Conservation (phyloP, 2,888 invertebrate species). For the Odontothrips loti region DNA sequence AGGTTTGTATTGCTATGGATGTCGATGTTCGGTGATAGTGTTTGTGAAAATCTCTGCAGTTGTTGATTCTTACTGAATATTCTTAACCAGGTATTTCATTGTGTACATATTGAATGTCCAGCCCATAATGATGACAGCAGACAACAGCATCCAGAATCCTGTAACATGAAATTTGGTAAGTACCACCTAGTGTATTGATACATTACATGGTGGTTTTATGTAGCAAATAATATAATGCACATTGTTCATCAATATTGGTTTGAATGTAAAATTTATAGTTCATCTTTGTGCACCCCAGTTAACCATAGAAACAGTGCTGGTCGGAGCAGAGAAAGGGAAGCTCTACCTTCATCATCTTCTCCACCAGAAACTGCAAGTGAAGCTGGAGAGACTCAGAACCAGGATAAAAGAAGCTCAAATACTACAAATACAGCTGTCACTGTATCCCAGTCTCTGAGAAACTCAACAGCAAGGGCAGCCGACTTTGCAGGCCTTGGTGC, state of each 20-base stretch:
- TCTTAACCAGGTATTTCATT: constrained; percentile 78
- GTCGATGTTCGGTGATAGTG: too few relatives aligned
- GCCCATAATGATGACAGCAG: constrained; percentile 52
- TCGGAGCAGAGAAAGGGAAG: background rate
- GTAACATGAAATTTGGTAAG: background rate
- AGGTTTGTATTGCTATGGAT: constrained; percentile 54
- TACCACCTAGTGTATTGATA: too few relatives aligned
- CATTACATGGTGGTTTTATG: background rate
- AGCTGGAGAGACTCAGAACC: background rate
- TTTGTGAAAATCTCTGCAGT: too few relatives aligned
- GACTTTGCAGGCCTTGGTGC: constrained; percentile 7
- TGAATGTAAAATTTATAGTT: background rate
- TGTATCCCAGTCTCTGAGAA: background rate
- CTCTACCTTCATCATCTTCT: background rate
- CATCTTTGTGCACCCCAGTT: background rate
- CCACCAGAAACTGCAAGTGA: background rate
- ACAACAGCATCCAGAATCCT: background rate
- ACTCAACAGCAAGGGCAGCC: constrained; percentile 3
- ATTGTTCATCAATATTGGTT: background rate
- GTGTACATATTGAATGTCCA: constrained; percentile 97
- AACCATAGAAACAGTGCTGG: background rate
- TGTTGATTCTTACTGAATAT: too few relatives aligned
- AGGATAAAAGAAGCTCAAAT: background rate
- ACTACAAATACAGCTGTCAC: background rate
- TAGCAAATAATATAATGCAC: background rate